Conservation (phyloP, 2,113 vertebrate species). For the Phainopepla nitens region DNA sequence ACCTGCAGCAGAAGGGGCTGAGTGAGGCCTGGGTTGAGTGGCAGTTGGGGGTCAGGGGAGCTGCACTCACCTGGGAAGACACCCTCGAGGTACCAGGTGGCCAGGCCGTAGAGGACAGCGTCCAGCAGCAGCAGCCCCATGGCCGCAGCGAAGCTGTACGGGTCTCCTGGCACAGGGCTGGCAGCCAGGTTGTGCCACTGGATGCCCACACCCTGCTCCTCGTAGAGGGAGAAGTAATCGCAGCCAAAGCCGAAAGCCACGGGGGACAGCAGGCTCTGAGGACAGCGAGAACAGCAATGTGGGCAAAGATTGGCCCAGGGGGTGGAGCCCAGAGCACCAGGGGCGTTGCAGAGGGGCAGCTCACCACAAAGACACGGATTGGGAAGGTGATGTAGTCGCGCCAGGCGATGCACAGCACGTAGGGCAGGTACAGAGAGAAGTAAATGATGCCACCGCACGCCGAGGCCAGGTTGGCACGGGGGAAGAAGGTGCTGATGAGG, state of each 20-base stretch:
- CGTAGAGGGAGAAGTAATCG: slow-evolving; percentile 87
- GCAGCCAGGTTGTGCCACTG: slow-evolving; percentile 84
- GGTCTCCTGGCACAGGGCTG: slow-evolving; percentile 78
- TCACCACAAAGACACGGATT: slow-evolving; percentile 74
- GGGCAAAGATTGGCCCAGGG: background rate
- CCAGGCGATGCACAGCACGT: slow-evolving; percentile 87
- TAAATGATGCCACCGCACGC: slow-evolving; percentile 88
- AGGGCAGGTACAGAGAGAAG: slow-evolving; percentile 88
- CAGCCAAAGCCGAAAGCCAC: slow-evolving; percentile 94
- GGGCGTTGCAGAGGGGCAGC: rapidly evolving
- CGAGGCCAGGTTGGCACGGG: slow-evolving; percentile 84
- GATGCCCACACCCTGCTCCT: slow-evolving; percentile 87
- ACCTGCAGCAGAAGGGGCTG: slow-evolving; percentile 54
- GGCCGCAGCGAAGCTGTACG: slow-evolving; percentile 78
- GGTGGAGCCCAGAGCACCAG: rapidly evolving
- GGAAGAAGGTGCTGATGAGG: slow-evolving; percentile 89
- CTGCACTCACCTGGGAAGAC: slow-evolving; percentile 80
- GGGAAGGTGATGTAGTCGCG: slow-evolving; percentile 76
- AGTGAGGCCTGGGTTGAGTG: rapidly evolving
- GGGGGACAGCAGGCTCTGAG: slow-evolving; percentile 87
- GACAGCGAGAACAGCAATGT: rapidly evolving
- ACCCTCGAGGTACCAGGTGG: slow-evolving; percentile 88
- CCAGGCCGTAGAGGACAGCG: slow-evolving; percentile 75
- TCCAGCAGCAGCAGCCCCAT: slow-evolving; percentile 82
- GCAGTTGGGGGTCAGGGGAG: too few relatives aligned